Percentiles rank a stretch among this genome's conserved stretches.
Conservation (phyloP, 2,888 invertebrate species). For the Mesorhabditis belari region DNA sequence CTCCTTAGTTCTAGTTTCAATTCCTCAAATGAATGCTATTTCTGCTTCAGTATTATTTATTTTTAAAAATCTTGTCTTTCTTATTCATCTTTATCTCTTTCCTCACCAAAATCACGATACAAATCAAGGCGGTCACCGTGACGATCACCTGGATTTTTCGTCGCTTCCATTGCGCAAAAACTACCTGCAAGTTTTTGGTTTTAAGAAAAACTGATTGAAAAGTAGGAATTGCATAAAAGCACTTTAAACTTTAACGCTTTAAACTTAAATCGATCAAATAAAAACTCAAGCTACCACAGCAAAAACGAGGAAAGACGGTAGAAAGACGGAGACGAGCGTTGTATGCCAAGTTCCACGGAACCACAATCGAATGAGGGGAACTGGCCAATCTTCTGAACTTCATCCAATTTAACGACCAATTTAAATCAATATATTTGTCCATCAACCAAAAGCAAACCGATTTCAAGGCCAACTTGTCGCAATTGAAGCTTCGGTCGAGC, state of each 20-base stretch:
- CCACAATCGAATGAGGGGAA: background rate
- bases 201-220: too few relatives aligned
- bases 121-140: conserved; percentile 32
- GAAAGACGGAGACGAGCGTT: conserved; percentile 33
- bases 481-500: background rate
- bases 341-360: conserved; percentile 26
- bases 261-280: too few relatives aligned
- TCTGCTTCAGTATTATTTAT: too few relatives aligned
- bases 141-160: conserved; percentile 45
- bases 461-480: background rate
- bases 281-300: conserved; percentile 26
- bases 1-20: too few relatives aligned
- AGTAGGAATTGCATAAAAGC: too few relatives aligned
- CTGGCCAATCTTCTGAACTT: background rate
- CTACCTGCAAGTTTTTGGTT: conserved; percentile 10
- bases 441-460: background rate
- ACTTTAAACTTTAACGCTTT: too few relatives aligned
- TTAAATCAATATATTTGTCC: too few relatives aligned
- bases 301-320: conserved; percentile 45
- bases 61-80: too few relatives aligned
- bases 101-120: conserved; percentile 41
- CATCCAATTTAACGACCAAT: background rate
- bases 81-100: too few relatives aligned
- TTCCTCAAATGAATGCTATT: too few relatives aligned
- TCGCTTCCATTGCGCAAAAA: conserved; percentile 47